Conservation (phyloP, 2,888 invertebrate genomes). For the Steromphala cineraria region DNA sequence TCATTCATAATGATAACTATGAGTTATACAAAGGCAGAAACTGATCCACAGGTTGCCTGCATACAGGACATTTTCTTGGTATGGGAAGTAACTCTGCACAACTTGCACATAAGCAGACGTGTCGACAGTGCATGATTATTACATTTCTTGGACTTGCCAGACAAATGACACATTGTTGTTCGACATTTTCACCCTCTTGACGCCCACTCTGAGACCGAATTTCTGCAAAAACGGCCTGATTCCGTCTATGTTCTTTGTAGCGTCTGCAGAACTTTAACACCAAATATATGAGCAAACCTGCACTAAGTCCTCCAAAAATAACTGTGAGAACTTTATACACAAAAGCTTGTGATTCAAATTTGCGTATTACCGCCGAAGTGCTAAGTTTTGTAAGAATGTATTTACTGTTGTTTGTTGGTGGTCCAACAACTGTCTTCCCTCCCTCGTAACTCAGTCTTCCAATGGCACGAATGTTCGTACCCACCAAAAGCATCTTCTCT, state of each 20-base stretch:
- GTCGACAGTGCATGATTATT: constrained; percentile 91
- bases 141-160: constrained; percentile 90
- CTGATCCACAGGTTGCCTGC: constrained; percentile 83
- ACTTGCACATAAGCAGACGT: constrained; percentile 91
- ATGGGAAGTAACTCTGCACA: constrained; percentile 84
- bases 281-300: constrained; percentile 78
- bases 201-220: constrained; percentile 27
- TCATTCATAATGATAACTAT: not conserved
- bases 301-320: constrained; percentile 79
- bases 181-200: constrained; percentile 53
- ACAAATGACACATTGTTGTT: constrained; percentile 88
- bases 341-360: constrained; percentile 83
- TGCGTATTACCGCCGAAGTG: constrained; percentile 84
- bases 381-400: constrained; percentile 88
- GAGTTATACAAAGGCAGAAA: constrained; percentile 79
- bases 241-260: constrained; percentile 36
- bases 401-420: constrained; percentile 83
- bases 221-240: constrained; percentile 36
- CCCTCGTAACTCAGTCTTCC: constrained; percentile 85
- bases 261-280: constrained; percentile 76
- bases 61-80: constrained; percentile 85
- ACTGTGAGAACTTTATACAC: constrained; percentile 77
- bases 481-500: constrained; percentile 89
- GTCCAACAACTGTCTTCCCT: constrained; percentile 81
- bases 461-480: constrained; percentile 86